These are phyloP conservation scores for Vicugna pacos DNA, from an alignment of 2,113 vertebrate species.

Conservation along the genomic window DNA sequence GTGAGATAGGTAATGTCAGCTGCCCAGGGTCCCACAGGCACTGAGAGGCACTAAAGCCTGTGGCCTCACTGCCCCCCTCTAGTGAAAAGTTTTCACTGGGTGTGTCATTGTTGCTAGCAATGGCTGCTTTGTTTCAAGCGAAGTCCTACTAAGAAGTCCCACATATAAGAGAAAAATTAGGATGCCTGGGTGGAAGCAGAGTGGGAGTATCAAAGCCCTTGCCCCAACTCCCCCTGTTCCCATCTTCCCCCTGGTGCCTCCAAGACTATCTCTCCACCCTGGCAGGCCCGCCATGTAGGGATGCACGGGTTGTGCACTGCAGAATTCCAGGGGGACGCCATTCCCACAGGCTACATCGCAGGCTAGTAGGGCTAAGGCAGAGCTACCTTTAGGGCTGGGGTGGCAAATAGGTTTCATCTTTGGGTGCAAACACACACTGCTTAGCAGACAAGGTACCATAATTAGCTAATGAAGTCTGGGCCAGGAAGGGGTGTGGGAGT, in stretches of 20 bases:
- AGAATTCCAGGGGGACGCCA: background rate
- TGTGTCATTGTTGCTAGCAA: background rate
- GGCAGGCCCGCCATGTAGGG: background rate
- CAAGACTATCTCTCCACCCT: background rate
- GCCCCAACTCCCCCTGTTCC: rapidly evolving
- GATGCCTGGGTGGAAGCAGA: background rate
- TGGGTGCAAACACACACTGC: background rate
- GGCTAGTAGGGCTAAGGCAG: background rate
- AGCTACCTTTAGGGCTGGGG: background rate
- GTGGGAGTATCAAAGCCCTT: background rate
- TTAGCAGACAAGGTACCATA: background rate
- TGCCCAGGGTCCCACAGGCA: background rate
- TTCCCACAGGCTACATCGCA: rapidly evolving
- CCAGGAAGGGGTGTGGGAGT: background rate
- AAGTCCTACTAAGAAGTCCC: background rate
- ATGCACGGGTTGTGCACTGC: background rate
- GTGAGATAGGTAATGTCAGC: background rate
- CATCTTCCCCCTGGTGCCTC: background rate
- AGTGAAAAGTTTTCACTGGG: background rate
- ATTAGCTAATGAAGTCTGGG: background rate
- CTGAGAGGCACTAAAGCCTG: background rate
- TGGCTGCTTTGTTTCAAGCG: background rate
- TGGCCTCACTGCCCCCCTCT: background rate
- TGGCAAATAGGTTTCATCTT: background rate
- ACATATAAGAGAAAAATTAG: background rate